Base-by-base conservation (phyloP, 1,140 invertebrate genomes). In the Maconellicoccus hirsutus region DNA sequence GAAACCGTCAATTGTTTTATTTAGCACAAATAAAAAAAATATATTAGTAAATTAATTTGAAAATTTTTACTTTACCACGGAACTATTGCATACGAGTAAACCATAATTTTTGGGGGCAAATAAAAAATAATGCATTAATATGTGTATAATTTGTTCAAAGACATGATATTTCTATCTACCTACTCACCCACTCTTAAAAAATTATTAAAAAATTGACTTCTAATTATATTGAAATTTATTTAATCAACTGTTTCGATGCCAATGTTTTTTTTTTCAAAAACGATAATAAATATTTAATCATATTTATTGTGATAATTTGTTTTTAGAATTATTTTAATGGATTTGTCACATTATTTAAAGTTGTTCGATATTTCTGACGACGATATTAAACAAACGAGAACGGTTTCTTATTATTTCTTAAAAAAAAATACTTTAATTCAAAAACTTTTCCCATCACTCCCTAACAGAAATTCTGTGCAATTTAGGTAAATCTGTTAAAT, bases 41-140 rank as follows among this genome's bases (percentile, higher is more conserved):
- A 61, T 61, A 10, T 6, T 61, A 19, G 21, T 61, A 61, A 61
- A 61, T 61, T 61, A 61, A 61, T 61, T 61, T 61, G 59, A 61
- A n/a, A n/a, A n/a, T n/a, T n/a, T n/a, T n/a, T 61, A 61, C 19
- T 61, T 38, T 38, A 38, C 33, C 33, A 38, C 33, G 33, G n/a
- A n/a, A n/a, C n/a, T n/a, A n/a, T n/a, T n/a, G n/a, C n/a, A n/a
- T n/a, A n/a, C n/a, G n/a, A n/a, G n/a, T n/a, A n/a, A n/a, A n/a
- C n/a, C n/a, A n/a, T n/a, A n/a, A n/a, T n/a, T n/a, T n/a, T n/a
- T n/a, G n/a, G n/a, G n/a, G n/a, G n/a, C n/a, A n/a, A n/a, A n/a
- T n/a, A n/a, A n/a, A n/a, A n/a, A n/a, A n/a, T n/a, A n/a, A n/a
- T n/a, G n/a, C n/a, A n/a, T n/a, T n/a, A n/a, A n/a, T n/a, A n/a